Conservation (phyloP, 2,797 vertebrate species). For the Okamejei kenojei region DNA sequence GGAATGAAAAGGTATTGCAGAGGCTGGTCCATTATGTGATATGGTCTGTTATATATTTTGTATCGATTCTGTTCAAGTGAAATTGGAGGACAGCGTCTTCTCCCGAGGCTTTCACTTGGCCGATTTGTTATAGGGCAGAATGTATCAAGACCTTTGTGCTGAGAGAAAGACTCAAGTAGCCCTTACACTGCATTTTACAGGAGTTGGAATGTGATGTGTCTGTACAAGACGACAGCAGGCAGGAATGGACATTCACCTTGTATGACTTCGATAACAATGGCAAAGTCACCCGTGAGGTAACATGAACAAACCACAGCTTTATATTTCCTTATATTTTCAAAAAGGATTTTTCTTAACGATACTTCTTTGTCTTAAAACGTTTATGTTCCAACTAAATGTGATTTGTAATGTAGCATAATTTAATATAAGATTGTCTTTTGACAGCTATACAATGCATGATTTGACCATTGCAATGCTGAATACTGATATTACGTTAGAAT, state of each 20-base stretch:
- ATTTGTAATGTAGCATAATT: neutral
- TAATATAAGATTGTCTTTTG: neutral
- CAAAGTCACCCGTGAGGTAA: conserved; percentile 96
- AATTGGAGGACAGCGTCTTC: neutral
- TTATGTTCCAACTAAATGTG: neutral
- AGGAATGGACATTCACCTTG: conserved; percentile 98
- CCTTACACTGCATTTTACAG: conserved; percentile 56
- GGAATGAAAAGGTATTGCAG: too few relatives aligned
- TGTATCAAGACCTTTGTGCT: conserved; percentile 10
- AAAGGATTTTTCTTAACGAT: neutral
- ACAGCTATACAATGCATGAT: neutral
- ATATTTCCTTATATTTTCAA: neutral
- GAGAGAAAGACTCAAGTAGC: conserved; percentile 29
- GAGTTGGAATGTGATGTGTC: conserved; percentile 96
- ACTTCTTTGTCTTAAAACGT: conserved; percentile 29
- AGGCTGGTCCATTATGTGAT: too few relatives aligned
- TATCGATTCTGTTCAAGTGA: neutral
- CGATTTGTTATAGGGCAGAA: neutral
- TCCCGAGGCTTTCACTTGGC: neutral
- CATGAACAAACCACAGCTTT: conserved; percentile 39
- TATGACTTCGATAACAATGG: conserved; percentile 99
- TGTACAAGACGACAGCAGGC: conserved; percentile 92
- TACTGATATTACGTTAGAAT: too few relatives aligned
- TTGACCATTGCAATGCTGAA: neutral
- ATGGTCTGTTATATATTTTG: too few relatives aligned